Base-by-base conservation (phyloP, 2,113 vertebrate genomes). In the Pampusana beccarii region DNA sequence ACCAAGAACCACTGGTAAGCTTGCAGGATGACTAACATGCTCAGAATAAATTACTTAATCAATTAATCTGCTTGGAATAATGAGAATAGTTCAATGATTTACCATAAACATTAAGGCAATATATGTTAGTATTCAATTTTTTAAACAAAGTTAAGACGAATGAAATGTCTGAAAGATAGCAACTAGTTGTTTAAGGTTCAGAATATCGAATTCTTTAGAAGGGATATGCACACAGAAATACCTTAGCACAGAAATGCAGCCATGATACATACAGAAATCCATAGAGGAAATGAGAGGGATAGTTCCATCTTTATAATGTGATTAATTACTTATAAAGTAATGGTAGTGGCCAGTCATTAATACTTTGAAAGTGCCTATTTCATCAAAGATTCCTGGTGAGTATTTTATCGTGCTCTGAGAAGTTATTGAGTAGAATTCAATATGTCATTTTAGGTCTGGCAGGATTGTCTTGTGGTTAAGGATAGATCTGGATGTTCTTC, bases 341-440 rank as follows among this genome's bases (percentile, higher is more conserved):
- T 60, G 38, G 20, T 54, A 92, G 66, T 93, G 86, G 33, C 36
- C 48, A 79, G 69, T 75, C 86, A 84, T 78, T 84, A 96, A 72
- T 81, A 57, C 40, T 92, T 89, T 89, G 33, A 75, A 80, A 92
- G 44, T 72, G 54, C 66, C 77, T 84, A 29, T 81, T 94, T 86
- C 53, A 77, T 91, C 89, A 65, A 36, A 91, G 83, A 91, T 91
- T 95, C 91, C 65, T 81, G 86, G 38, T 3, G 4, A 86, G 31
- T 75, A 65, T 92, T 95, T 95, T 92, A 93, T 93, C 91, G 75
- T 87, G 57, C 57, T 89, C 66, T 92, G 86, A 92, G 80, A 94
- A 95, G 36, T 79, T 65, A 91, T 95, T 92, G 93, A 93, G 14
- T 89, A 91, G 66, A 95, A 94, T 92, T 91, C 69, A 85, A 70